Percentiles rank a stretch among this genome's conserved stretches.
These are phyloP conservation scores for Myiozetetes cayanensis DNA, from an alignment of 2,113 vertebrate genomes.

Conservation along the genomic window DNA sequence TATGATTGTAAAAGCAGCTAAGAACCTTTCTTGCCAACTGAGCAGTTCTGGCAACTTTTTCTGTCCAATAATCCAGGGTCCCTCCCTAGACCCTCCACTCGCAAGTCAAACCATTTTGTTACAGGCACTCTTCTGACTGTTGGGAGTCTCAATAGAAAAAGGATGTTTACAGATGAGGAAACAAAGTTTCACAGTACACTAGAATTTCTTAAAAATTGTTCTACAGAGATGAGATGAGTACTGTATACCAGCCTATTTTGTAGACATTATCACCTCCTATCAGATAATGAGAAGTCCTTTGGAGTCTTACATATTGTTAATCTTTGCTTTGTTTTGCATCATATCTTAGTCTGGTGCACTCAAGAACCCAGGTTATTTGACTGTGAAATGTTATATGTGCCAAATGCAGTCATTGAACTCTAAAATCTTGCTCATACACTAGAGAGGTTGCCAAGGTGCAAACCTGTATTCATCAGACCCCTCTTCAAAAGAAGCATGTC, in stretches of 20 bases:
- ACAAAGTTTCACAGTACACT: not conserved
- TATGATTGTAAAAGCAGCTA: not conserved
- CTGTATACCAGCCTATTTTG: not conserved
- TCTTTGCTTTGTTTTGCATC: not conserved
- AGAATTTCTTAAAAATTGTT: not conserved
- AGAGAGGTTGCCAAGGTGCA: not conserved
- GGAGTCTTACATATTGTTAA: not conserved
- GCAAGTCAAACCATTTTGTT: not conserved
- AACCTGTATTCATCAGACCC: not conserved
- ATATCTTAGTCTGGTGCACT: not conserved
- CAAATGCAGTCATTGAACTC: not conserved
- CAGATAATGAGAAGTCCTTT: not conserved
- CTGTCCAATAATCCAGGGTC: not conserved
- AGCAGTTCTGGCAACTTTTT: slow-evolving; percentile 3
- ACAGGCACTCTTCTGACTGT: not conserved
- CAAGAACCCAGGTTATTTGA: not conserved
- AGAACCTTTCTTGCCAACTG: not conserved
- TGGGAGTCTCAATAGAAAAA: not conserved
- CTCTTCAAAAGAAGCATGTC: not conserved
- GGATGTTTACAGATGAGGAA: not conserved
- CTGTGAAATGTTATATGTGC: not conserved
- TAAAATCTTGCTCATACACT: not conserved
- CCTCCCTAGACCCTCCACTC: not conserved
- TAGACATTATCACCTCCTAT: not conserved
- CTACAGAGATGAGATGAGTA: not conserved